Conservation (phyloP, 1,140 invertebrate genomes). For the Saccostrea cuccullata region DNA sequence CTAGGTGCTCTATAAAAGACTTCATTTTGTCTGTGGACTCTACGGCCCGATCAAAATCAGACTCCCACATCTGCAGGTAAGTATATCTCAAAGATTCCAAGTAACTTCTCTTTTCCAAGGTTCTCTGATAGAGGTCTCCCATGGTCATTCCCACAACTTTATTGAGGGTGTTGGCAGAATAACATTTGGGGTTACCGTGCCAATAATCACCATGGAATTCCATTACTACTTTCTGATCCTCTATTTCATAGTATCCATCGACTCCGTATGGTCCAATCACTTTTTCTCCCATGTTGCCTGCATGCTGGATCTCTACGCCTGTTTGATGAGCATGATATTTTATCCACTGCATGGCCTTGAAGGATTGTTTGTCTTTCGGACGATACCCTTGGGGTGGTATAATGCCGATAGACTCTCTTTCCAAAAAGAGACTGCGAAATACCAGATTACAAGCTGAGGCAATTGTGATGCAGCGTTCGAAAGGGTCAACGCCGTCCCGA, state of each 20-base stretch:
- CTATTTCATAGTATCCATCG: constrained; percentile 52
- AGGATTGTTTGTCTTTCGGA: constrained; percentile 42
- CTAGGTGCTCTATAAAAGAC: neutral
- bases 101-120: constrained; percentile 47
- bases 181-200: constrained; percentile 59
- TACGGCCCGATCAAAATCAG: constrained; percentile 19
- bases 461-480: constrained; percentile 2
- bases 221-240: constrained; percentile 45
- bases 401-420: constrained; percentile 24
- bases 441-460: constrained; percentile 12
- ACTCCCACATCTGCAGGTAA: constrained; percentile 33
- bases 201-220: constrained; percentile 64
- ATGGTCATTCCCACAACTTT: constrained; percentile 23
- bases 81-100: constrained; percentile 43
- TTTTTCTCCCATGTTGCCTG: constrained; percentile 47
- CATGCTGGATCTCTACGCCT: constrained; percentile 54
- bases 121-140: constrained; percentile 39
- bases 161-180: neutral
- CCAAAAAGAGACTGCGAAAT: constrained; percentile 47
- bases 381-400: neutral
- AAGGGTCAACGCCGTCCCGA: constrained; percentile 47
- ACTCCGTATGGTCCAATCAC: constrained; percentile 50
- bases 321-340: constrained; percentile 33
- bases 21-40: neutral
- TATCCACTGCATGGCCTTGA: constrained; percentile 50